phyloP scores from a whole-genome alignment of 2,113 vertebrate species.

The Delphinus delphis region DNA sequence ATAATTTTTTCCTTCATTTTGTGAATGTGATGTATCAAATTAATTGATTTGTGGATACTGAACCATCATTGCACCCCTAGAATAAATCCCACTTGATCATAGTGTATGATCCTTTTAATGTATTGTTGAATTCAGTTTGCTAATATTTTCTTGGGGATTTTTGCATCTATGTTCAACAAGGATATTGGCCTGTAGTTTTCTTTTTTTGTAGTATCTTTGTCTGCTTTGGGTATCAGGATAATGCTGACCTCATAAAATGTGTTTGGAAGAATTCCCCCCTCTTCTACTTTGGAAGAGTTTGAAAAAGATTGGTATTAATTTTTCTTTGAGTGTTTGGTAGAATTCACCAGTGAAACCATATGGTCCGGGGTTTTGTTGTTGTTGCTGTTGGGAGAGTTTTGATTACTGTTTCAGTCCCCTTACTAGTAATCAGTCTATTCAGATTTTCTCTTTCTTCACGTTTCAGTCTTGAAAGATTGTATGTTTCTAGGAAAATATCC shows the following conservation, averaged over 20 bases:
- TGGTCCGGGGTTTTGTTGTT: background rate
- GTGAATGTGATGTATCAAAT: background rate
- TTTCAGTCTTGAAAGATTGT: background rate
- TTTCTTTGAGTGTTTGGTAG: background rate
- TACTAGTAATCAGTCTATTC: background rate
- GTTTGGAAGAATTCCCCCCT: background rate
- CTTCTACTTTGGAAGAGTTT: background rate
- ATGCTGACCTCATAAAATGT: background rate
- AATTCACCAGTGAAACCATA: background rate
- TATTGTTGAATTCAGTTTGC: background rate
- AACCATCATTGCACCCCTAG: background rate
- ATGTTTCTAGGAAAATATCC: background rate
- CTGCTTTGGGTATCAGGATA: background rate
- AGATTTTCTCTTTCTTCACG: background rate
- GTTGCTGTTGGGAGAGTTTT: background rate
- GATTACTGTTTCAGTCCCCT: background rate
- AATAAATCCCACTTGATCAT: background rate
- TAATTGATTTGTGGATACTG: background rate
- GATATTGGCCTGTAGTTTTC: background rate
- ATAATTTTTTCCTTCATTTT: background rate
- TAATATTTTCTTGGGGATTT: background rate
- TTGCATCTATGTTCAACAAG: background rate
- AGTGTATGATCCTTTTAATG: background rate
- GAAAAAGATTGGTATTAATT: background rate
- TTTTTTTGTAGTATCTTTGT: background rate